phyloP scores from a whole-genome alignment of 2,113 vertebrate species.

The Dryoscopus gambensis region DNA sequence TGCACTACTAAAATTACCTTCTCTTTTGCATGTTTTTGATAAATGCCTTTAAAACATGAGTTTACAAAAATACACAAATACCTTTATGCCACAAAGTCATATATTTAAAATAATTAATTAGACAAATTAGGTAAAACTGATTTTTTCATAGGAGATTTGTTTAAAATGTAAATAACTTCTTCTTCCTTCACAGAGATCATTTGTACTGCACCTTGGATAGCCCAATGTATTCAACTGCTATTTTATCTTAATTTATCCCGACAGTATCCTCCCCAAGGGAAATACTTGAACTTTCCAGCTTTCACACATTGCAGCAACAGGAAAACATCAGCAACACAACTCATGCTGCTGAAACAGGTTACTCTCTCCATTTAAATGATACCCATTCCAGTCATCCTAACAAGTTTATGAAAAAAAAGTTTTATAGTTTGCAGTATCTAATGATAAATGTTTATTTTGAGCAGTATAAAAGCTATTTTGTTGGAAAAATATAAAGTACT shows the following conservation, averaged over 20 bases:
- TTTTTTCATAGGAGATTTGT: neutral
- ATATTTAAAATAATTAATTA: neutral
- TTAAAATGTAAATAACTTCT: neutral
- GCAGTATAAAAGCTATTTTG: neutral
- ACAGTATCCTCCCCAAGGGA: constrained; percentile 53
- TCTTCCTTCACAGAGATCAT: neutral
- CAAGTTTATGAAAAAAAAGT: neutral
- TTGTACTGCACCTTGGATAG: neutral
- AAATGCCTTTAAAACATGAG: neutral
- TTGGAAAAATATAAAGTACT: neutral
- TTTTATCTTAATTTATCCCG: constrained; percentile 59
- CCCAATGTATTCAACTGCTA: neutral
- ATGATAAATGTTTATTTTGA: neutral
- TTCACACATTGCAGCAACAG: constrained; percentile 40
- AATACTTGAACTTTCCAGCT: constrained; percentile 51
- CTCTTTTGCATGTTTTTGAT: neutral
- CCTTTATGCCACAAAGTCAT: neutral
- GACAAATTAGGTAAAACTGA: neutral
- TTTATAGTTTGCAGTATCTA: constrained; percentile 2
- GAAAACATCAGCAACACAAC: constrained; percentile 37
- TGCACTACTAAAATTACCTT: neutral
- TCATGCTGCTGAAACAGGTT: constrained; percentile 18
- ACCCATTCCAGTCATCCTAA: neutral
- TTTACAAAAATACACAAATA: neutral
- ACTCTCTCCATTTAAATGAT: constrained; percentile 24